A percentile compares a stretch with the other conserved stretches of the same genome.
Evolutionary conservation across 1,140 invertebrate genomes (phyloP).

Genomic region (Heliconius hermathena): DNA sequence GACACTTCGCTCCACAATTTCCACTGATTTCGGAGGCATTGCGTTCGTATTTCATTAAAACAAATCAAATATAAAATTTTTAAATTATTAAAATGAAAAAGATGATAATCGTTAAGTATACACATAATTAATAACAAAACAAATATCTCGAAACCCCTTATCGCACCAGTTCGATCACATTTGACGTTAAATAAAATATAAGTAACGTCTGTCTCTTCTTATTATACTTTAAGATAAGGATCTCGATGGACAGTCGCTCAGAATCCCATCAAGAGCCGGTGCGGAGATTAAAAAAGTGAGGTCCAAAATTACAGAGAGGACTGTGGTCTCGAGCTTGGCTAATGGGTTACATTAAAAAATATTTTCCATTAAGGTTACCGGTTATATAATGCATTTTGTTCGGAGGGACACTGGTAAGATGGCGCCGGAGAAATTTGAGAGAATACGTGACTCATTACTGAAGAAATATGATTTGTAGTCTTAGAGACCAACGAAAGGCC

Average conservation of each 20-base stretch:
- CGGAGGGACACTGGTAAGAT: constrained; percentile 43
- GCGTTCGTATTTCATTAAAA: neutral
- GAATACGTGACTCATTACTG: neutral
- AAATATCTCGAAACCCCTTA: constrained; percentile 68
- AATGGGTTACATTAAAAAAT: constrained; percentile 79
- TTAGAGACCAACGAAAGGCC: too few species aligned
- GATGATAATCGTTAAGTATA: constrained; percentile 55
- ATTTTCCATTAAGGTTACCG: constrained; percentile 72
- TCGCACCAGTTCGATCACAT: constrained; percentile 73
- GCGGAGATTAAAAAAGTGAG: constrained; percentile 69
- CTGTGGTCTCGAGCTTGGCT: constrained; percentile 57
- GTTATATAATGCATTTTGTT: constrained; percentile 61
- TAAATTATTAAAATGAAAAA: constrained; percentile 40
- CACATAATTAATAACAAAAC: constrained; percentile 73
- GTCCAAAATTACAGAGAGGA: constrained; percentile 73
- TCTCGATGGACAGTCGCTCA: constrained; percentile 76
- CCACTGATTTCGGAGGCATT: too few species aligned
- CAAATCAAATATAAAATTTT: constrained; percentile 14
- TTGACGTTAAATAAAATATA: constrained; percentile 81
- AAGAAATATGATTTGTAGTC: neutral
- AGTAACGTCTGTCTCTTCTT: constrained; percentile 78
- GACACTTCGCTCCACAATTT: too few species aligned
- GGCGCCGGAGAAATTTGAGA: constrained; percentile 23
- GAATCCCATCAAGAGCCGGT: constrained; percentile 71
- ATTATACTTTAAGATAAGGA: constrained; percentile 77